Evolutionary conservation across 2,797 vertebrate genomes (phyloP).

Genomic region (Phaenicophaeus curvirostris): DNA sequence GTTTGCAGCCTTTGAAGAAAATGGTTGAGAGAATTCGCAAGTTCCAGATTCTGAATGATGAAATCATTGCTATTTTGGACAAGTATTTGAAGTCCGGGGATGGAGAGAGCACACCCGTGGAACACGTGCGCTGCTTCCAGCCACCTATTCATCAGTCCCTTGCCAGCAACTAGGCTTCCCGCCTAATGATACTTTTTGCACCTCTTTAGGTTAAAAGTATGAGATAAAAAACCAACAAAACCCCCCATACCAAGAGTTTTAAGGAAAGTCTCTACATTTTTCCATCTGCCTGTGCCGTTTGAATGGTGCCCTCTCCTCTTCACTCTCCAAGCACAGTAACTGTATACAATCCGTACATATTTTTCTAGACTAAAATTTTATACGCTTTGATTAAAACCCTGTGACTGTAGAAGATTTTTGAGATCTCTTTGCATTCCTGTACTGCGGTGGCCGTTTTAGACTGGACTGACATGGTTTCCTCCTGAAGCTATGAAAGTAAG

Average conservation of each 20-base stretch:
- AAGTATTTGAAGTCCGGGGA: conserved; percentile 97
- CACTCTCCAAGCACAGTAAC: conserved; percentile 63
- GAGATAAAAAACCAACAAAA: background rate
- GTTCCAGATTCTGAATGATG: conserved; percentile 95
- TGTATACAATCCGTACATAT: conserved; percentile 80
- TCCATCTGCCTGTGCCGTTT: conserved; percentile 36
- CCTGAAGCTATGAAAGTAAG: background rate
- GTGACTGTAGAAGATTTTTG: conserved; percentile 26
- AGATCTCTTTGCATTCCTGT: conserved; percentile 32
- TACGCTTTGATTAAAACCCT: conserved; percentile 70
- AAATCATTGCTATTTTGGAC: conserved; percentile 94
- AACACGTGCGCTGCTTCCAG: conserved; percentile 98
- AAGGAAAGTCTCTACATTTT: conserved; percentile 32
- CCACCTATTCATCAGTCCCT: conserved; percentile 98
- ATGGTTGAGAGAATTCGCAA: conserved; percentile 98
- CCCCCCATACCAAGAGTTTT: background rate
- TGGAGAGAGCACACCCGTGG: conserved; percentile 94
- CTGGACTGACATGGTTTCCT: background rate
- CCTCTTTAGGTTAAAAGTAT: background rate
- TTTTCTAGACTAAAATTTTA: conserved; percentile 80
- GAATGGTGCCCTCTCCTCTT: conserved; percentile 33
- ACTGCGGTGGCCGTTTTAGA: conserved; percentile 25
- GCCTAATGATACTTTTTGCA: background rate
- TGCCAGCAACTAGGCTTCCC: conserved; percentile 86
- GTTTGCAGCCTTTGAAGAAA: conserved; percentile 91